Evolutionary conservation across 2,113 vertebrate species (phyloP).

Genomic region (Apodemus speciosus): DNA sequence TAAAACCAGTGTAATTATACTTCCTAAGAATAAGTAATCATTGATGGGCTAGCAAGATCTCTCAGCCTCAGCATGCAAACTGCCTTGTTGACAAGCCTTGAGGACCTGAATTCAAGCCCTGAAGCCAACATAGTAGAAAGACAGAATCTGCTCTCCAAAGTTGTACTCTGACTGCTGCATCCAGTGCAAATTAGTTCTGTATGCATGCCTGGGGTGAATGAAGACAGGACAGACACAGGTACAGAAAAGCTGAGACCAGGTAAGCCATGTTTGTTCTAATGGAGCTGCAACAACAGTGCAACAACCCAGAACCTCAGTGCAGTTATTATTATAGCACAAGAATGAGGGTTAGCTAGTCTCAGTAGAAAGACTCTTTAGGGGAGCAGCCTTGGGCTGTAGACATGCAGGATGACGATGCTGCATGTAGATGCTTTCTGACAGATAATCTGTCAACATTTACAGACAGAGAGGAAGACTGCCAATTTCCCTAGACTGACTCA

Average conservation of each 20-base stretch:
- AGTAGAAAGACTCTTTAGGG: neutral
- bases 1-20: slow-evolving; percentile 4
- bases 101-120: neutral
- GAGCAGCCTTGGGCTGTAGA: neutral
- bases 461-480: neutral
- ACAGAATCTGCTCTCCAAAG: neutral
- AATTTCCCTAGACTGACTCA: neutral
- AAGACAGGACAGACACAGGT: neutral
- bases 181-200: neutral
- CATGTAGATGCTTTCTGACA: neutral
- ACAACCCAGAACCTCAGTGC: neutral
- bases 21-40: slow-evolving; percentile 11
- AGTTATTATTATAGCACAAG: neutral
- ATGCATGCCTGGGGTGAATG: neutral
- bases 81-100: neutral
- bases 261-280: neutral
- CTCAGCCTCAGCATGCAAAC: neutral
- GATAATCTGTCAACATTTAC: neutral
- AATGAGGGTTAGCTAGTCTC: neutral
- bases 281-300: neutral
- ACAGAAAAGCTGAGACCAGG: too few species aligned
- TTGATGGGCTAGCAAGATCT: neutral
- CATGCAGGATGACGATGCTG: neutral
- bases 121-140: neutral
- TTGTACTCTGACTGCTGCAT: neutral